These are phyloP conservation scores for Enteromius unitaeniatus DNA, from an alignment of 2,797 vertebrate species.

Conservation along the genomic window DNA sequence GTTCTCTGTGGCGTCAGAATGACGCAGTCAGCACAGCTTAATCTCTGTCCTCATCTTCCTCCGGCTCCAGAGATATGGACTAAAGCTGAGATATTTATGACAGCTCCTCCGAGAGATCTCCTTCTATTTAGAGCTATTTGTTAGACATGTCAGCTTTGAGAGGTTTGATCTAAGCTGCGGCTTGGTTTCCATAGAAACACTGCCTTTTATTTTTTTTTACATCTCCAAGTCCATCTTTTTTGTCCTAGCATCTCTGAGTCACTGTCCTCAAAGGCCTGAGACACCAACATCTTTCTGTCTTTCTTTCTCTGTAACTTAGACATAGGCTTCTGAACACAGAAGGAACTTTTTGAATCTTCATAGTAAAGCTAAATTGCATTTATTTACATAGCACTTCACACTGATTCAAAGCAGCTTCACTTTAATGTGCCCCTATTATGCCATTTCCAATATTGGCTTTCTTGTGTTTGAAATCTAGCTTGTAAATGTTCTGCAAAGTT, in stretches of 20 bases:
- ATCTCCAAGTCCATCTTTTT: conserved; percentile 26
- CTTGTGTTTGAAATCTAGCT: no score
- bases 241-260: conserved; percentile 51
- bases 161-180: conserved; percentile 42
- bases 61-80: conserved; percentile 33
- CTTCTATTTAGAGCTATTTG: conserved; percentile 58
- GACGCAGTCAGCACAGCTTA: conserved; percentile 40
- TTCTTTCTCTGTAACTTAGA: background rate
- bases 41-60: conserved; percentile 48
- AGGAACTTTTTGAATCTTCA: background rate
- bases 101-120: conserved; percentile 56
- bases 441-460: no score
- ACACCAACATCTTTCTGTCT: conserved; percentile 30
- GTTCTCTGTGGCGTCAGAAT: conserved; percentile 43
- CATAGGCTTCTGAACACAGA: background rate
- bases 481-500: no score
- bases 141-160: conserved; percentile 62
- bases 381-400: background rate
- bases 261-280: conserved; percentile 52
- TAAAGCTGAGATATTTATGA: conserved; percentile 48
- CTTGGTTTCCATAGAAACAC: conserved; percentile 63
- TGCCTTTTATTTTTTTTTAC: conserved; percentile 42
- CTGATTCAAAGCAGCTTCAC: conserved; percentile 1
- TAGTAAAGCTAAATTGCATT: background rate
- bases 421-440: no score